These are phyloP conservation scores for Drosophila lacteicornis DNA, from an alignment of 1,140 invertebrate species.

Conservation along the genomic window DNA sequence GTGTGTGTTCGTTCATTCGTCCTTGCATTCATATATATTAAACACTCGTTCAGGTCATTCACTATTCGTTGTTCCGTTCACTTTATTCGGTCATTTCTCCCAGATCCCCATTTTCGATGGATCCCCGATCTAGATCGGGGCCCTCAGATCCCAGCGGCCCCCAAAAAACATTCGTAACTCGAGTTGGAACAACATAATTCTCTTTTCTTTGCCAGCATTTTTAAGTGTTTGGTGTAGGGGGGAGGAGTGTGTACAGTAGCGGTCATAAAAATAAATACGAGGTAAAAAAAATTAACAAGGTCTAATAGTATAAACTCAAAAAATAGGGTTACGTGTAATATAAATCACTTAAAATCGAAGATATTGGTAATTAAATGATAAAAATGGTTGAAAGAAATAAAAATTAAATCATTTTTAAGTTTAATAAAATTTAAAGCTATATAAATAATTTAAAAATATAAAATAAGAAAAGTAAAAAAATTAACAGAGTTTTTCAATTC, in stretches of 20 bases:
- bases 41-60: slow-evolving; percentile 4
- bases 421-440: not conserved
- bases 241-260: not conserved
- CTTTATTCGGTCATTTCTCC: not conserved
- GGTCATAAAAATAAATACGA: not conserved
- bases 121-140: slow-evolving; percentile 9
- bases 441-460: not conserved
- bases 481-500: too few species aligned
- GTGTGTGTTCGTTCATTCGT: not conserved
- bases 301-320: too few species aligned
- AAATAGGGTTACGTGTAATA: too few species aligned
- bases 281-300: too few species aligned
- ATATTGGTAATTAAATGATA: too few species aligned
- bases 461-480: not conserved
- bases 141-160: not conserved
- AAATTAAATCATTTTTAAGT: too few species aligned
- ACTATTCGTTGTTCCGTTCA: slow-evolving; percentile 39
- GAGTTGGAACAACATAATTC: slow-evolving; percentile 10
- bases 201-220: slow-evolving; percentile 3
- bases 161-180: not conserved
- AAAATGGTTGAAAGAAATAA: too few species aligned
- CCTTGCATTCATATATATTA: not conserved
- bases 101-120: not conserved
- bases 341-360: too few species aligned
- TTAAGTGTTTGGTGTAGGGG: not conserved